phyloP scores from a whole-genome alignment of 2,113 vertebrate genomes.

The Cryptomyrus ogoouensis region DNA sequence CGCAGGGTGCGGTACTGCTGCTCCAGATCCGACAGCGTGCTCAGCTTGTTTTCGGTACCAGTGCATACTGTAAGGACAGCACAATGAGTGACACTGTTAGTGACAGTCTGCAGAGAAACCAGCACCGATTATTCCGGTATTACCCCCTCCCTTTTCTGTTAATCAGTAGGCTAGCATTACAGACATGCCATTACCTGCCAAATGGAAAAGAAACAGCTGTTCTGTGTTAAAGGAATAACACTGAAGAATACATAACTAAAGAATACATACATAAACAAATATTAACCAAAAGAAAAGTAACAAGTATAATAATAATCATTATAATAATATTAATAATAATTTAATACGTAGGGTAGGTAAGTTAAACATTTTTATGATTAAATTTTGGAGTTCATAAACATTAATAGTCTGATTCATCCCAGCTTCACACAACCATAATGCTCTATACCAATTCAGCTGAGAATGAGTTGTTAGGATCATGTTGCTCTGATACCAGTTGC shows the following conservation, averaged over 20 bases:
- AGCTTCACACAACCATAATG: not conserved
- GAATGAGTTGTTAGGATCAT: not conserved
- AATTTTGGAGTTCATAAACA: not conserved
- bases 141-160: not conserved
- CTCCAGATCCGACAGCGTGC: slow-evolving; percentile 91
- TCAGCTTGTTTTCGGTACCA: slow-evolving; percentile 94
- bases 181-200: not conserved
- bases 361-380: not conserved
- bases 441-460: not conserved
- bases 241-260: not conserved
- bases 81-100: slow-evolving; percentile 3
- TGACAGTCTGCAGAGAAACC: not conserved
- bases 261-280: not conserved
- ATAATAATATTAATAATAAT: not conserved
- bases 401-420: not conserved
- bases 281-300: not conserved
- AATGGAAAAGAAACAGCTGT: not conserved
- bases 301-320: not conserved
- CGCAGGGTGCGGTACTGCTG: slow-evolving; percentile 91
- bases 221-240: not conserved
- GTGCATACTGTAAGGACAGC: slow-evolving; percentile 74
- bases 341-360: not conserved
- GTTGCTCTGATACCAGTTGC: not conserved
- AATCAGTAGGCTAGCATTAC: not conserved
- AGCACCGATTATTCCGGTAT: not conserved